A percentile compares a stretch with the other conserved stretches of the same genome.
Conservation (phyloP, 2,113 vertebrate genomes). For the Coptodon rendalli region DNA sequence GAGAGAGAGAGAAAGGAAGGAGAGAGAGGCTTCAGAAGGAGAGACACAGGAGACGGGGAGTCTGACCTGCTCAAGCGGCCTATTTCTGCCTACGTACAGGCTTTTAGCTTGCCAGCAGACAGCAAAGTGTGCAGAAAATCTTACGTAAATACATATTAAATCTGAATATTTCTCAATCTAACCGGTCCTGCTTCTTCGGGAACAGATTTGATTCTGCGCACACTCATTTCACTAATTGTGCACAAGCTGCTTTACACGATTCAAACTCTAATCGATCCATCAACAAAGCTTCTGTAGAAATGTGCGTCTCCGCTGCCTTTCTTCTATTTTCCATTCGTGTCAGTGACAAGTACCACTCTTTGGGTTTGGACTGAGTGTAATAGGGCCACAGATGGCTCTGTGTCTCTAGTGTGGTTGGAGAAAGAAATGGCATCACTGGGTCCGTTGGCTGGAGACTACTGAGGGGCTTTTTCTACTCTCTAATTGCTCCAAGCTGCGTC, state of each 20-base stretch:
- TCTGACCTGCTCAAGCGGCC: slow-evolving; percentile 43
- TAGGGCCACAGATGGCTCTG: slow-evolving; percentile 59
- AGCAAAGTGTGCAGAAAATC: neutral
- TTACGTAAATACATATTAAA: neutral
- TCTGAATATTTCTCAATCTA: neutral
- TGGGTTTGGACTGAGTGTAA: slow-evolving; percentile 40
- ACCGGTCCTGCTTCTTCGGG: neutral
- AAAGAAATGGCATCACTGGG: slow-evolving; percentile 57
- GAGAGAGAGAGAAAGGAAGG: neutral
- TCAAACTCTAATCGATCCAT: neutral
- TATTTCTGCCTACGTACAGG: slow-evolving; percentile 13
- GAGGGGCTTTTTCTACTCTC: slow-evolving; percentile 57
- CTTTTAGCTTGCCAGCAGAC: neutral
- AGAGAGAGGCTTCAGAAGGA: slow-evolving; percentile 36
- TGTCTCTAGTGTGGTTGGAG: slow-evolving; percentile 47
- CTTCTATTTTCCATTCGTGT: slow-evolving; percentile 23
- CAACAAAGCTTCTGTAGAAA: neutral
- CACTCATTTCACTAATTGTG: neutral
- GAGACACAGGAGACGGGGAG: slow-evolving; percentile 36
- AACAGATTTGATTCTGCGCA: neutral
- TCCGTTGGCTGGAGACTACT: slow-evolving; percentile 45
- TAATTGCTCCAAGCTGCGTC: slow-evolving; percentile 73
- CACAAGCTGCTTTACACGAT: neutral
- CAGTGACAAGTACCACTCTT: slow-evolving; percentile 36
- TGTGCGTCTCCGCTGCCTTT: neutral